Evolutionary conservation across 2,113 vertebrate genomes (phyloP).

Genomic region (Beaufortia kweichowensis): DNA sequence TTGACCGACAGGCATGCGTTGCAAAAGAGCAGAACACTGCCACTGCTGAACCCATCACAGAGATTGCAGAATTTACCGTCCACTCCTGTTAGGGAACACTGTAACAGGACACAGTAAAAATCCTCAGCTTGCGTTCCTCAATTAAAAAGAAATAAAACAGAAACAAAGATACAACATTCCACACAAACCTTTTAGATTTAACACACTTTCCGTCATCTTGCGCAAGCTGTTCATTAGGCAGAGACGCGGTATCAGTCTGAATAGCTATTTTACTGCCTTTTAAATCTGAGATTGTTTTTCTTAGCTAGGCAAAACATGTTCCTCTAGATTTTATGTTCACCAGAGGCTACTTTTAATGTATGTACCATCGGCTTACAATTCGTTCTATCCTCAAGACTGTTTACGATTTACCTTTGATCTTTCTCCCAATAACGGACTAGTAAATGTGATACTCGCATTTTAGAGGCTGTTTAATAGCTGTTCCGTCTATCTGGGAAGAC

Average conservation of each 20-base stretch:
- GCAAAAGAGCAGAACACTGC: conserved; percentile 81
- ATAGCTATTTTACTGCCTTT: conserved; percentile 72
- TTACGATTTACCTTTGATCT: conserved; percentile 73
- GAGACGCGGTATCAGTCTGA: conserved; percentile 64
- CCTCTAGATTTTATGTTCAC: conserved; percentile 9
- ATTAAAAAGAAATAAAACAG: conserved; percentile 49
- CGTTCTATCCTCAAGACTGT: conserved; percentile 46
- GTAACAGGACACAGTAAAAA: conserved; percentile 51
- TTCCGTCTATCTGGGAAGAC: conserved; percentile 65
- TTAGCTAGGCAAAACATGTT: conserved; percentile 58
- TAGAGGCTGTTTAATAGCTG: conserved; percentile 54
- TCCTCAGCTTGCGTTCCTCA: not conserved
- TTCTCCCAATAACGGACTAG: conserved; percentile 64
- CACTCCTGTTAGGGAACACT: conserved; percentile 66
- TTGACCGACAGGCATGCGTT: conserved; percentile 84
- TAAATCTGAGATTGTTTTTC: conserved; percentile 62
- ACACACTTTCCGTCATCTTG: conserved; percentile 32
- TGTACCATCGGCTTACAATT: conserved; percentile 11
- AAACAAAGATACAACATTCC: conserved; percentile 47
- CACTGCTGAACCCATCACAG: conserved; percentile 88
- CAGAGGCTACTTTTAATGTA: conserved; percentile 40
- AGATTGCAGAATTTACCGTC: conserved; percentile 75
- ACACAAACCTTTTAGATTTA: conserved; percentile 53
- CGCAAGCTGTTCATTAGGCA: conserved; percentile 63
- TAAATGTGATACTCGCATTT: conserved; percentile 60